A percentile compares a stretch with the other conserved stretches of the same genome.
Conservation (phyloP, 1,140 invertebrate species). For the Eulimnadia texana region DNA sequence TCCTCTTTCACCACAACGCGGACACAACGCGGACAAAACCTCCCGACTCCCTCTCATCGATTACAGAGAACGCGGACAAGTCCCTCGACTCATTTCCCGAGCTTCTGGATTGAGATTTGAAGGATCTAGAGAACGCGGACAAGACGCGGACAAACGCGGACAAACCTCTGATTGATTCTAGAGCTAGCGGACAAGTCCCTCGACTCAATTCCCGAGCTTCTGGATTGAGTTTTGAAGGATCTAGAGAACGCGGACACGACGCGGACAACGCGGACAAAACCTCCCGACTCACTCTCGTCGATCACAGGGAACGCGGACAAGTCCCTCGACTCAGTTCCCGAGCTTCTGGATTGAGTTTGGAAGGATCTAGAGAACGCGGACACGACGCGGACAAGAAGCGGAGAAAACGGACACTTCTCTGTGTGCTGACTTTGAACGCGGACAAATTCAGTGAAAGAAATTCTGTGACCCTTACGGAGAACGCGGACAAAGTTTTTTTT, state of each 20-base stretch:
- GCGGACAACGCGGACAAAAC: background rate
- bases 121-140: too few relatives aligned
- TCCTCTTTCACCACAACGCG: background rate
- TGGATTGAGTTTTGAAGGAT: too few relatives aligned
- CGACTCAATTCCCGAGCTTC: too few relatives aligned
- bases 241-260: background rate
- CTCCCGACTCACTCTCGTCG: background rate
- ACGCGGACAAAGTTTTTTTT: background rate
- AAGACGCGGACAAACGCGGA: too few relatives aligned
- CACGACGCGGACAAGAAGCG: too few relatives aligned
- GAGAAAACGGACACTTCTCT: too few relatives aligned
- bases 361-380: too few relatives aligned
- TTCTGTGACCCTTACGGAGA: background rate
- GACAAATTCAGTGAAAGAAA: background rate
- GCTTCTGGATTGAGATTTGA: too few relatives aligned
- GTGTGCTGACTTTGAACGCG: too few relatives aligned
- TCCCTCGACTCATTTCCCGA: background rate
- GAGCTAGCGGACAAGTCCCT: background rate
- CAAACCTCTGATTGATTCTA: too few relatives aligned
- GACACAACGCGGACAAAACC: background rate
- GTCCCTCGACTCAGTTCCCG: background rate
- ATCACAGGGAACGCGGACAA: background rate
- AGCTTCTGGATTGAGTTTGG: too few relatives aligned
- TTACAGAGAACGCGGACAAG: background rate
- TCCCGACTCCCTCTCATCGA: background rate